Base-by-base conservation (phyloP, 2,797 vertebrate genomes). In the Centropyge bicolor region DNA sequence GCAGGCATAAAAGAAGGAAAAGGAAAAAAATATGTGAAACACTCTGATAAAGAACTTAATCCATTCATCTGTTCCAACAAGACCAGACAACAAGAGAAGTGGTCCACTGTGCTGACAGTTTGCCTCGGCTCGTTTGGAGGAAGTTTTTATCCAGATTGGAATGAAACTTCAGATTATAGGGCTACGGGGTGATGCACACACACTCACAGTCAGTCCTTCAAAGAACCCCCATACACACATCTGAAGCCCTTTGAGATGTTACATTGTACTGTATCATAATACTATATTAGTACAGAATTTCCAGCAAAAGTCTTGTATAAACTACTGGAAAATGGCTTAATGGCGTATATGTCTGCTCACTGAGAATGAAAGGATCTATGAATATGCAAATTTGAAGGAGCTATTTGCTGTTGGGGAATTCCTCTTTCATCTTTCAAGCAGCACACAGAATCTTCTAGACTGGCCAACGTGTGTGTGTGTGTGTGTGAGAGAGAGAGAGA, bases 21-120 rank as follows among this genome's bases (percentile, higher is more conserved):
- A 12, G 20, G 35, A 13, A 57, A 36, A 56, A 49, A n/a, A 40
- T 20, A n/a, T 24, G 12, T 52, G 20, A 65, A 74, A 60, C 31
- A 43, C 67, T 75, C 43, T 70, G 78, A 82, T 85, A 73, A 82
- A 68, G 74, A 86, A 63, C 65, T 69, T 81, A 80, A 86, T 77
- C 75, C 65, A 63, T 78, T 75, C 60, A 81, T 89, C 80, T 83
- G 71, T 56, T 67, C 59, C 56, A 70, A 76, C 76, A 85, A 80
- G 80, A 84, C 67, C 56, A 86, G 71, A 75, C 78, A 73, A 66
- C 61, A 3, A 31, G 48, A 72, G 60, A 54, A 45, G 63, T 24
- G 49, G 60, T 74, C 17, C 57, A 56, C 57, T 40, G 41, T 61
- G 57, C 52, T 54, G 40, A 70, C 63, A 36, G 55, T 64, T 62